Evolutionary conservation across 2,797 vertebrate species (phyloP), one percentile per base, ranked within the genome.

Genomic region (Crocodylus rhombifer): DNA sequence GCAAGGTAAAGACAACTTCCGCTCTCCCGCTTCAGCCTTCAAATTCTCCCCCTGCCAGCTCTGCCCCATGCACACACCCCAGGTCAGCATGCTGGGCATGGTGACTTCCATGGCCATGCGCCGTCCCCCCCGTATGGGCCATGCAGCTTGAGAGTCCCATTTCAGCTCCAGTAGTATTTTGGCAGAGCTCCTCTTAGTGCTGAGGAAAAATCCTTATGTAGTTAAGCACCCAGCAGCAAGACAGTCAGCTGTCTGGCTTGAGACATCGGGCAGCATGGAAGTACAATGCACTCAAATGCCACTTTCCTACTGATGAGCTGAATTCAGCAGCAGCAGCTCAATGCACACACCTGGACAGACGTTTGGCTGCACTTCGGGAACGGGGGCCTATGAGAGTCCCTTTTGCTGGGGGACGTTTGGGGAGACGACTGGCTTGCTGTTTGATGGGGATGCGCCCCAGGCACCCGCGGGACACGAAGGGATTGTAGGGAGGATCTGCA

Each of bases 1-100:
- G 87, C 92, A 95, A 97, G 94, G 95, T 96, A 96, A 96, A 6
- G 5, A 28, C 1, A 14, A 2, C 57, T 58, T n/a, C 51, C 71
- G 57, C 83, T 42, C 28, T 74, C 80, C 28, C 20, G 91, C 84
- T 94, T 91, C 85, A 79, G 77, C 71, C 80, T 80, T 11, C 16
- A 51, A 64, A 30, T 6, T 60, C 67, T 71, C n/a, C 18, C 65
- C 42, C 18, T 23, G 33, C 4, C 6, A 75, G 57, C 17, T 2
- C 2, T 10, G 16, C 30, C 18, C 20, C 6, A 6, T 23, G 6
- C 55, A 28, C 1, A 3, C 21, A 8, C 76, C 56, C n/a, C 75
- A 4, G 18, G 3, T 12, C n/a, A 77, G 76, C 76, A 60, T 60
- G 76, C 26, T 10, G 16, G 75, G 76, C 56, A 33, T 16, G 5